Base-by-base conservation (phyloP, 2,888 invertebrate species). In the Cylloceria caligata region DNA sequence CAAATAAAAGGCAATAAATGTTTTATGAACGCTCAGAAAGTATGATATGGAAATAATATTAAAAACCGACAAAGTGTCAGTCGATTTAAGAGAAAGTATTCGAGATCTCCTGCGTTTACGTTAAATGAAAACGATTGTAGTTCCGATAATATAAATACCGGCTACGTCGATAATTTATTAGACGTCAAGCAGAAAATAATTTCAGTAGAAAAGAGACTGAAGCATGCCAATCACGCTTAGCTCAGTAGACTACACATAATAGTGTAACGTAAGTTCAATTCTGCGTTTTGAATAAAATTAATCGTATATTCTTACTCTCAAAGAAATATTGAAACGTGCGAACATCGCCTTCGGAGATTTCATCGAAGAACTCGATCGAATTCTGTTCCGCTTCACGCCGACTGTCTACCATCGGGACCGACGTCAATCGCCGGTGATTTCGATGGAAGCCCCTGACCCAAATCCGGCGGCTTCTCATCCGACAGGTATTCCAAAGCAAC, bases 401-500 rank as follows among this genome's bases (percentile, higher is more conserved):
- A 60, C 75, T 80, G 76, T 81, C 80, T 36, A 45, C 72, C 72
- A 60, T 34, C 45, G 47, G 11, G 57, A 16, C 75, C 64, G 67
- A 79, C 76, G 84, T 84, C 84, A 82, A 84, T 84, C 84, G 80
- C 19, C 62, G 78, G 75, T 67, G 71, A 83, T 83, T 76, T 71
- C 78, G 71, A 80, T 69, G 49, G 75, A 73, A 64, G 62, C 19
- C 49, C 36, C 69, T 55, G 78, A 42, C 78, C 71, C 49, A 78
- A 82, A 83, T 76, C 76, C 55, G 30, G 60, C 73, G 90, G 89
- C 87, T 91, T 91, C 64, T 78, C 90, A 90, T 90, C 89, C 88
- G 86, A 67, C 83, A 88, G 88, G 91, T 88, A 91, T 91, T 88
- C 90, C 88, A 88, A 90, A 85, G 89, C 88, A 87, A 73, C 83